These are phyloP conservation scores for Arenaria interpres DNA, from an alignment of 2,113 vertebrate genomes.

Conservation along the genomic window DNA sequence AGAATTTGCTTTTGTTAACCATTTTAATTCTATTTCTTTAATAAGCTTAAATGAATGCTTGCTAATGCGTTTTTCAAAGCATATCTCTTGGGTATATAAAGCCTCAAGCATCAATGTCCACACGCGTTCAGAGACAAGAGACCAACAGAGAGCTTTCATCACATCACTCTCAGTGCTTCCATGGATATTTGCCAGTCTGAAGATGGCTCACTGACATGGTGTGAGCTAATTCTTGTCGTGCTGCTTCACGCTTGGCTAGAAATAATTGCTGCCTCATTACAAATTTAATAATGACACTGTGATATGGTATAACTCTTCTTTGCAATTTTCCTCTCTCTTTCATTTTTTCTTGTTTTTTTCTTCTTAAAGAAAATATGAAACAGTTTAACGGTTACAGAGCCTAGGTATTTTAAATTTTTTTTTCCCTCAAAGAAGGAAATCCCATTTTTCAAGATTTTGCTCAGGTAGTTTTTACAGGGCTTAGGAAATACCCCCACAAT, in stretches of 20 bases:
- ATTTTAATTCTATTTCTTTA: background rate
- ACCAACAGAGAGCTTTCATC: background rate
- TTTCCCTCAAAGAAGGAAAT: background rate
- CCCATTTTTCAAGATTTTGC: background rate
- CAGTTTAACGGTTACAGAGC: background rate
- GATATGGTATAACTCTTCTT: background rate
- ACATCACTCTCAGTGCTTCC: background rate
- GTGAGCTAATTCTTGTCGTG: background rate
- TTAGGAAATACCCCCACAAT: background rate
- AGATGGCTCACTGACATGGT: background rate
- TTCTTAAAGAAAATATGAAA: background rate
- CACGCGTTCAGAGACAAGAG: background rate
- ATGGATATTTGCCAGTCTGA: background rate
- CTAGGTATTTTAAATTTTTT: background rate
- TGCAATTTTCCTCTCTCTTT: background rate
- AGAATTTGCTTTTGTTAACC: background rate
- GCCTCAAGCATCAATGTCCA: background rate
- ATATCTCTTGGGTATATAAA: background rate
- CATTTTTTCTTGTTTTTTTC: background rate
- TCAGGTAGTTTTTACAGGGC: background rate
- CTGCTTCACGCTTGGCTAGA: background rate
- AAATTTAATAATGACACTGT: conserved; percentile 1
- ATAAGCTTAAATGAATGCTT: background rate
- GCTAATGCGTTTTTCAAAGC: background rate
- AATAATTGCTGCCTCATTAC: conserved; percentile 5